Evolutionary conservation across 2,797 vertebrate genomes (phyloP).

Genomic region (Melanitta fusca): DNA sequence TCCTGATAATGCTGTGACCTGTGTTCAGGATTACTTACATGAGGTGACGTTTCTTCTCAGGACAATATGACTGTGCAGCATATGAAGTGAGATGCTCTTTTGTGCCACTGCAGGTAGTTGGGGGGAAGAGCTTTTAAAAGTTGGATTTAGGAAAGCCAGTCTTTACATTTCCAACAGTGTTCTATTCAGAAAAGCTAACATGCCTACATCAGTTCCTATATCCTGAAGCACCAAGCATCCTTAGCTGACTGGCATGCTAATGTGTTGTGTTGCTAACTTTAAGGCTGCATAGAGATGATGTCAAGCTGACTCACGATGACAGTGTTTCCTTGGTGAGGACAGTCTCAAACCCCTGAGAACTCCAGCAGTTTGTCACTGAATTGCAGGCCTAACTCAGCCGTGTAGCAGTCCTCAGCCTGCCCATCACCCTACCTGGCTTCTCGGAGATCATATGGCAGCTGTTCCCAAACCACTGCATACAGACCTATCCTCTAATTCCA

Average conservation of each 20-base stretch:
- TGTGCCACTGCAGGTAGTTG: no score
- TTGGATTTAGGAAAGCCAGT: background rate
- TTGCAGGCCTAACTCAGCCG: background rate
- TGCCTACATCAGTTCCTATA: background rate
- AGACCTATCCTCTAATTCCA: background rate
- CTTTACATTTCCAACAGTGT: background rate
- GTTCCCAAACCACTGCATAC: background rate
- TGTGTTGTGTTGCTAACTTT: background rate
- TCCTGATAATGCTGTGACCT: background rate
- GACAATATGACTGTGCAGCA: background rate
- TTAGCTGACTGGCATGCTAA: background rate
- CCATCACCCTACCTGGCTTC: background rate
- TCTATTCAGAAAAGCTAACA: background rate
- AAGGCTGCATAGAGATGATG: background rate
- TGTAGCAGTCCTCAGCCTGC: background rate
- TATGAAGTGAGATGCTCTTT: rapidly evolving
- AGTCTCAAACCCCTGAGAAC: background rate
- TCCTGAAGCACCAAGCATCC: background rate
- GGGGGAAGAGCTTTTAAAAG: background rate
- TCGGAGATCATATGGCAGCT: background rate
- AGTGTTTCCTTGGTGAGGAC: background rate
- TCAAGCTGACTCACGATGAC: background rate
- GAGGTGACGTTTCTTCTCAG: background rate
- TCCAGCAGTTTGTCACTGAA: background rate
- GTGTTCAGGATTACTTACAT: background rate